These are phyloP conservation scores for Empidonax traillii DNA, from an alignment of 2,113 vertebrate species.

Conservation along the genomic window DNA sequence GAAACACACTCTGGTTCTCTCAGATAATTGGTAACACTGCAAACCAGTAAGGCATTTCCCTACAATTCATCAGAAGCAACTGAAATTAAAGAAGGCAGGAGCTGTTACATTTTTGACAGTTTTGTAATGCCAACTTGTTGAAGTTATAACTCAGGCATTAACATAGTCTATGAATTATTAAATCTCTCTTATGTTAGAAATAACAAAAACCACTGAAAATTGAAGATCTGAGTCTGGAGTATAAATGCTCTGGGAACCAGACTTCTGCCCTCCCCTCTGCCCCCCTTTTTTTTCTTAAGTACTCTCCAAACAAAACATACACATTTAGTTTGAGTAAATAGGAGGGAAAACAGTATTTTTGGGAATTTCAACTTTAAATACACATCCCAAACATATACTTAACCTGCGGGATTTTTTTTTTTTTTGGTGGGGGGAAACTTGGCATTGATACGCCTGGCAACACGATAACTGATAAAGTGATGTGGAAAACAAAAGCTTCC, in stretches of 20 bases:
- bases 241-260: slow-evolving; percentile 8
- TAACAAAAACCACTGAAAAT: background rate
- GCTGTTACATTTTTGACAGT: slow-evolving; percentile 77
- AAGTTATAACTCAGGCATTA: slow-evolving; percentile 78
- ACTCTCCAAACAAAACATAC: background rate
- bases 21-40: slow-evolving; percentile 87
- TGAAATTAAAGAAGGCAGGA: slow-evolving; percentile 76
- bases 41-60: slow-evolving; percentile 85
- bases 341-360: background rate
- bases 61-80: slow-evolving; percentile 75
- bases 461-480: background rate
- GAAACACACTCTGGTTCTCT: slow-evolving; percentile 79
- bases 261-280: background rate
- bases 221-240: slow-evolving; percentile 46
- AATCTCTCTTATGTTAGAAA: slow-evolving; percentile 63
- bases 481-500: background rate
- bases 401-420: background rate
- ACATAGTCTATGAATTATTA: slow-evolving; percentile 76
- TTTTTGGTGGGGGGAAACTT: background rate
- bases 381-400: background rate
- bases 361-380: background rate
- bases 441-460: background rate
- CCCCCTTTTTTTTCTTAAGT: background rate
- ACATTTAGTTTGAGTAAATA: background rate
- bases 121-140: slow-evolving; percentile 80